Base-by-base conservation (phyloP, 2,113 vertebrate genomes). In the Cettia cetti region DNA sequence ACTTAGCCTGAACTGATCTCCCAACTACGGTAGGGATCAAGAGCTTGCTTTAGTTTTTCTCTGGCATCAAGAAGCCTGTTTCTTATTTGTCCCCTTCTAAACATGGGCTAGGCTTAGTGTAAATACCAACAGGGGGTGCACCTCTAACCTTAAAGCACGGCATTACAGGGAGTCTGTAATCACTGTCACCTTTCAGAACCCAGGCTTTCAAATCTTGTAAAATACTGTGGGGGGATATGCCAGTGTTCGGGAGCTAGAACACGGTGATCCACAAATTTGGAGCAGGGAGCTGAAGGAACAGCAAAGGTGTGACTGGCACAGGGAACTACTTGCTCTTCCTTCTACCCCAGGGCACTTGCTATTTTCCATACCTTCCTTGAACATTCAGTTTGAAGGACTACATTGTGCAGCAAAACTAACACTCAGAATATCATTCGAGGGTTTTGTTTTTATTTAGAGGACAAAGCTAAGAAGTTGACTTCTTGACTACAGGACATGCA, bases 41-140 rank as follows among this genome's bases (percentile, higher is more conserved):
- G 60, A 86, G 40, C 68, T 88, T 39, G 33, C 49, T 93, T 83
- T 90, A n/a, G 21, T 53, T 86, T 35, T 90, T 54, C 35, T 63
- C 76, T 47, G 26, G 24, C 59, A 75, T 78, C 52, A 91, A 84
- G 86, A 92, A 92, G 72, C 20, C 83, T 66, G 27, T 39, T 94
- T 83, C 83, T 89, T 86, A 75, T 30, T 56, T 94, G 86, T 86
- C 83, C 80, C 56, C 93, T 95, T 93, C 65, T 21, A 93, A 90
- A 42, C 31, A 28, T 0, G 9, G n/a, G 37, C 39, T 42, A 47
- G 37, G 56, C 27, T 69, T 52, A 64, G 47, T 50, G 31, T 24
- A 42, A 13, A 0, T 52, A 49, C 26, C 2, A 4, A 35, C 0
- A 11, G n/a, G 42, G 33, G 5, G 16, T 3, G 70, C 50, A 85